Percentiles rank a stretch among this genome's conserved stretches.
Conservation (phyloP, 2,797 vertebrate species). For the Botia almorhae region DNA sequence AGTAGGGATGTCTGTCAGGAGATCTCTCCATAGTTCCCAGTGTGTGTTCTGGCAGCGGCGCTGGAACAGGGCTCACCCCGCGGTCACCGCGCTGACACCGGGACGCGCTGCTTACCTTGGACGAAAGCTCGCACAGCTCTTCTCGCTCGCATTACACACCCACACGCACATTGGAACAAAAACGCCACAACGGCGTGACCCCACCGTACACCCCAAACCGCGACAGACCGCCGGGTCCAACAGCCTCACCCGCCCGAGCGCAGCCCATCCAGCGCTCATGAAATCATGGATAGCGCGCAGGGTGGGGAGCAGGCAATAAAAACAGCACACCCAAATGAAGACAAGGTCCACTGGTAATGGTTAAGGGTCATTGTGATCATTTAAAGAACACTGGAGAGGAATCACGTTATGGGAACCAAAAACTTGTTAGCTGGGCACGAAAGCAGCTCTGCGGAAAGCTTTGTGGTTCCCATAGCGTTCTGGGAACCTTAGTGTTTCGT, state of each 20-base stretch:
- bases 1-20: conserved; percentile 14
- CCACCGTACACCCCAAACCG: conserved; percentile 32
- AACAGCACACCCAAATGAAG: conserved; percentile 45
- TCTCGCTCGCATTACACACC: conserved; percentile 1
- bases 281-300: conserved; percentile 36
- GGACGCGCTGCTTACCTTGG: conserved; percentile 54
- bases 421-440: no score
- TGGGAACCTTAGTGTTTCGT: no score
- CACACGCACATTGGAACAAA: conserved; percentile 32
- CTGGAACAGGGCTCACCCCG: conserved; percentile 57
- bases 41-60: conserved; percentile 58
- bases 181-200: conserved; percentile 38
- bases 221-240: conserved; percentile 29
- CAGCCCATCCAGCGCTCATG: conserved; percentile 26
- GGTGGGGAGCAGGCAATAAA: conserved; percentile 34
- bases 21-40: conserved; percentile 41
- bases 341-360: conserved; percentile 30
- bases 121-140: conserved; percentile 39
- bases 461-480: no score
- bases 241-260: not conserved
- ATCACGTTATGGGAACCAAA: not conserved
- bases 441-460: no score
- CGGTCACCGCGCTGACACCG: conserved; percentile 43
- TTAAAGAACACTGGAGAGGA: conserved; percentile 44
- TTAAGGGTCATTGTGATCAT: conserved; percentile 32